Evolutionary conservation across 2,888 invertebrate species (phyloP), one percentile per base, ranked within the genome.

Genomic region (Prostheceraeus crozeri): DNA sequence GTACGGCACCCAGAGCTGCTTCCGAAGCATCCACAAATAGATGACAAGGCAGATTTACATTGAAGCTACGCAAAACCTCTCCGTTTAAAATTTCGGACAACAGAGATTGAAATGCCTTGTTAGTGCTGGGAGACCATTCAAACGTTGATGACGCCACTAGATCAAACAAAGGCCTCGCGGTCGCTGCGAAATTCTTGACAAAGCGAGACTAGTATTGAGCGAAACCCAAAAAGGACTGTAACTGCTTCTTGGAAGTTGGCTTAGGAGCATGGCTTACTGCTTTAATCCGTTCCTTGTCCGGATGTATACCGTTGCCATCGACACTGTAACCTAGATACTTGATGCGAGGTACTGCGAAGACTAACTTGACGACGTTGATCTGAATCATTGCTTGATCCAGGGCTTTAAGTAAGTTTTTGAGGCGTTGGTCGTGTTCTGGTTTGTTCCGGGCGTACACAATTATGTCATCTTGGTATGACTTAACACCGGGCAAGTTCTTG

Each of bases 21-120:
- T 48, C 48, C 3, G 48, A 48, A 16, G 48, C 48, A 21, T 48
- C 27, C 6, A 48, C 23, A 10, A 40, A 16, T n/a, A n/a, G n/a
- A n/a, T n/a, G n/a, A n/a, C n/a, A n/a, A n/a, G n/a, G n/a, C n/a
- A n/a, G n/a, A n/a, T n/a, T n/a, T n/a, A n/a, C n/a, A n/a, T n/a
- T n/a, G n/a, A n/a, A n/a, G n/a, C n/a, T n/a, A n/a, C n/a, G n/a
- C n/a, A n/a, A n/a, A n/a, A n/a, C n/a, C n/a, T n/a, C n/a, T n/a
- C n/a, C n/a, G n/a, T n/a, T n/a, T n/a, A n/a, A n/a, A n/a, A n/a
- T n/a, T n/a, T n/a, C n/a, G n/a, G n/a, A n/a, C n/a, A n/a, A n/a
- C n/a, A n/a, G n/a, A n/a, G n/a, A n/a, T n/a, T n/a, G n/a, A n/a
- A n/a, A n/a, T n/a, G n/a, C n/a, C n/a, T n/a, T n/a, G n/a, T n/a